Percentiles rank a stretch among this genome's conserved stretches.
phyloP scores from a whole-genome alignment of 2,113 vertebrate species.

The Phoxinus phoxinus region DNA sequence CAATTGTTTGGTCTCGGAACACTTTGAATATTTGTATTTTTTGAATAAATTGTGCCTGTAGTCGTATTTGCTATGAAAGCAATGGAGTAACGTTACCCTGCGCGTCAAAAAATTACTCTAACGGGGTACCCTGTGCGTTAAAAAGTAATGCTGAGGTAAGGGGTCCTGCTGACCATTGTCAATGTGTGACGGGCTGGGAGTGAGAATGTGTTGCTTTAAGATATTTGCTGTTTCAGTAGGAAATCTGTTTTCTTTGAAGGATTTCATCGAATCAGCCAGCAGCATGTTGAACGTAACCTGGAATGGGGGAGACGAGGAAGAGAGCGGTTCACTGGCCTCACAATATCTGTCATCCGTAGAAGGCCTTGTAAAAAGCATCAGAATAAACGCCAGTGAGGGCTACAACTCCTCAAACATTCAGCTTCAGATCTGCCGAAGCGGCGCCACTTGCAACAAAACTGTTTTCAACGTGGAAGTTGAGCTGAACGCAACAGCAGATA shows the following conservation, averaged over 20 bases:
- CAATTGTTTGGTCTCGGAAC: too few species aligned
- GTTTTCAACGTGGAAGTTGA: slow-evolving; percentile 62
- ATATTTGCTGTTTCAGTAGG: background rate
- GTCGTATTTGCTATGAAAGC: too few species aligned
- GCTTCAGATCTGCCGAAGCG: slow-evolving; percentile 59
- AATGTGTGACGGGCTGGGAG: too few species aligned
- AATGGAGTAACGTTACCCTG: too few species aligned
- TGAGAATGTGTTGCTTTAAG: too few species aligned
- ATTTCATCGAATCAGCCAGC: slow-evolving; percentile 74
- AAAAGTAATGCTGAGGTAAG: too few species aligned
- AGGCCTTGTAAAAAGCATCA: slow-evolving; percentile 75
- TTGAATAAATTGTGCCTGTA: too few species aligned
- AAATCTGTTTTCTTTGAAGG: slow-evolving; percentile 71
- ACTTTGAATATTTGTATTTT: too few species aligned
- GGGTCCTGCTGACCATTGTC: too few species aligned
- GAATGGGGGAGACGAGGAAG: background rate
- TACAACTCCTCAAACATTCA: slow-evolving; percentile 60
- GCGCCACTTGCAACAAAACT: slow-evolving; percentile 24
- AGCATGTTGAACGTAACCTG: slow-evolving; percentile 70
- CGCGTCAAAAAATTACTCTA: too few species aligned
- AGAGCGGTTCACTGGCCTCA: slow-evolving; percentile 61
- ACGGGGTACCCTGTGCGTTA: too few species aligned
- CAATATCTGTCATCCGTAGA: slow-evolving; percentile 80
- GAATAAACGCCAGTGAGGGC: slow-evolving; percentile 59
- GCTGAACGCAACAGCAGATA: slow-evolving; percentile 37